A percentile compares a stretch with the other conserved stretches of the same genome.
These are phyloP conservation scores for Phyllotis vaccarum DNA, from an alignment of 2,797 vertebrate species.

Conservation along the genomic window DNA sequence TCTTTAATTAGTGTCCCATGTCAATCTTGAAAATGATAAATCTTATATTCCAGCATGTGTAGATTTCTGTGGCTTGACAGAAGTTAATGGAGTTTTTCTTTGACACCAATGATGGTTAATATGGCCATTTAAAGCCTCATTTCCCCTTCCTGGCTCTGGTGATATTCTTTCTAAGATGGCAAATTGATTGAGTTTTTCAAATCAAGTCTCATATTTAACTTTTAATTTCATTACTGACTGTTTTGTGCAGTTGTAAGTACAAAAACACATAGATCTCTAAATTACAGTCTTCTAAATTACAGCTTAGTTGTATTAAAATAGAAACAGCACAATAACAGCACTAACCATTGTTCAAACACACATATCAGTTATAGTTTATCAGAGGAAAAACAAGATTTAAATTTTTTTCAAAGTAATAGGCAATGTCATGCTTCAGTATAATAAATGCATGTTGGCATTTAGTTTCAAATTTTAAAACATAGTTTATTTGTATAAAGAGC, in stretches of 20 bases:
- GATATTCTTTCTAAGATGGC: not conserved
- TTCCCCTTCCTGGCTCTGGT: not conserved
- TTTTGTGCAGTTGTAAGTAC: constrained; percentile 21
- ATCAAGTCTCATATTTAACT: constrained; percentile 17
- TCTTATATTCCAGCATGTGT: not conserved
- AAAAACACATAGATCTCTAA: not conserved
- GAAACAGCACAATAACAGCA: not conserved
- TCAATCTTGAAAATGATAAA: constrained; percentile 31
- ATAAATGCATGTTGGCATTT: not conserved
- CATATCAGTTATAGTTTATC: not conserved
- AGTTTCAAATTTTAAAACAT: constrained; percentile 18
- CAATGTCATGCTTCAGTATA: not conserved
- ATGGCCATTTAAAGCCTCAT: not conserved
- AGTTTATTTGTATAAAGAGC: not conserved
- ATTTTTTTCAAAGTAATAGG: constrained; percentile 39
- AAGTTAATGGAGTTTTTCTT: constrained; percentile 17
- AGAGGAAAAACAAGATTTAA: not conserved
- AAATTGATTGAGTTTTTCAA: constrained; percentile 54
- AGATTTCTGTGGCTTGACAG: constrained; percentile 5
- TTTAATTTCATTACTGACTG: constrained; percentile 31
- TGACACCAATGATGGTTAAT: constrained; percentile 30
- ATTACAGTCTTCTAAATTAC: not conserved
- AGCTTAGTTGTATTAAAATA: not conserved
- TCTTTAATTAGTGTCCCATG: constrained; percentile 4
- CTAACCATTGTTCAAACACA: not conserved